A percentile compares a stretch with the other conserved stretches of the same genome.
phyloP scores from a whole-genome alignment of 2,888 invertebrate genomes.

The Pandemis corylana region DNA sequence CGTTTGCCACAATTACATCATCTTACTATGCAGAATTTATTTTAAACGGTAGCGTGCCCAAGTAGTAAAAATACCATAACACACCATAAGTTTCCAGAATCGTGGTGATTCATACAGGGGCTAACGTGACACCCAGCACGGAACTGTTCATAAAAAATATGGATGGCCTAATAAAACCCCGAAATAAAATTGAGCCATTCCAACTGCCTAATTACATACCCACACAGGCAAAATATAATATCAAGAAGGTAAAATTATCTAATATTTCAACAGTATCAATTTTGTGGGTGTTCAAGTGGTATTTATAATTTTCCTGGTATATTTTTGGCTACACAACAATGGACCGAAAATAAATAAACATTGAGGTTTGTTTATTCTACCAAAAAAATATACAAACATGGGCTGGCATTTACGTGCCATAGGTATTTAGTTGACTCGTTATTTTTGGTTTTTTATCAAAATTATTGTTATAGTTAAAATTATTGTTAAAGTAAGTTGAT shows the following conservation, averaged over 20 bases:
- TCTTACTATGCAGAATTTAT: not conserved
- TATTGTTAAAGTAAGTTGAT: too few relatives aligned
- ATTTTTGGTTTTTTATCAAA: too few relatives aligned
- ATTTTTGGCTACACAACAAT: too few relatives aligned
- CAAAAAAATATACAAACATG: too few relatives aligned
- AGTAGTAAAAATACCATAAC: not conserved
- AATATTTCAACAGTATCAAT: not conserved
- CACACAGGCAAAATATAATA: not conserved
- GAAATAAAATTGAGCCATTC: conserved; percentile 2
- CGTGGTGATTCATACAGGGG: not conserved
- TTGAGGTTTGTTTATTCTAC: too few relatives aligned
- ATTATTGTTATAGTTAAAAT: too few relatives aligned
- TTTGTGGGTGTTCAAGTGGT: too few relatives aligned
- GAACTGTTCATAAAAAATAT: conserved; percentile 14
- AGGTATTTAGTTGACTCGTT: too few relatives aligned
- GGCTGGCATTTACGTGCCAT: too few relatives aligned
- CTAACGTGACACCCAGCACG: conserved; percentile 11
- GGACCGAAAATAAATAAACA: too few relatives aligned
- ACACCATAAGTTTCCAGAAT: not conserved
- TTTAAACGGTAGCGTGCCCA: not conserved
- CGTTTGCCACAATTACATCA: too few relatives aligned
- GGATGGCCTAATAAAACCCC: not conserved
- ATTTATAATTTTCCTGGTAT: too few relatives aligned
- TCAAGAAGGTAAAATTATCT: not conserved
- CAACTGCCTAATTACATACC: conserved; percentile 3